These are phyloP conservation scores for Drosophila birchii DNA, from an alignment of 2,888 invertebrate genomes.

Conservation along the genomic window DNA sequence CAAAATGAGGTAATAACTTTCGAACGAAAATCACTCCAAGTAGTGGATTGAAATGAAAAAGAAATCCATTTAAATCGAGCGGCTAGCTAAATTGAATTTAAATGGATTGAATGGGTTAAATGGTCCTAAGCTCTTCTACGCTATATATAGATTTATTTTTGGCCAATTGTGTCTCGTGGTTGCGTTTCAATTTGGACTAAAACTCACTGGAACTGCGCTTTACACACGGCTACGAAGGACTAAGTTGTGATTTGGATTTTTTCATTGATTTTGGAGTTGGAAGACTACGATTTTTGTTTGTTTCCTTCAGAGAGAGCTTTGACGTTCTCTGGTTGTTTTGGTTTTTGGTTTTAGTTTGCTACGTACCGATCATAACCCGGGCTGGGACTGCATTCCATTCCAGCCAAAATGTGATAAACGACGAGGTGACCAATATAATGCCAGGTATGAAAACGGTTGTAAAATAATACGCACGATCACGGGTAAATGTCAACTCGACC, in stretches of 20 bases:
- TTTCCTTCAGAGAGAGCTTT: conserved; percentile 12
- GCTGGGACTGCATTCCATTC: conserved; percentile 99
- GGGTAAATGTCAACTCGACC: conserved; percentile 96
- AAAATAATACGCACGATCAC: conserved; percentile 98
- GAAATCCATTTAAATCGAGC: conserved; percentile 36
- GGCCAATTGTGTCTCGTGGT: conserved; percentile 47
- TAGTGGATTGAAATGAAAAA: conserved; percentile 19
- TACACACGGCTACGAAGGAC: conserved; percentile 19
- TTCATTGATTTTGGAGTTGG: conserved; percentile 50
- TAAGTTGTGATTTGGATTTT: conserved; percentile 29
- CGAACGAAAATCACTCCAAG: conserved; percentile 19
- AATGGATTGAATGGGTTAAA: conserved; percentile 33
- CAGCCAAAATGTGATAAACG: conserved; percentile 98
- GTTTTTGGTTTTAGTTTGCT: conserved; percentile 62
- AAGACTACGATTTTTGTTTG: conserved; percentile 49
- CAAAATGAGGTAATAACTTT: conserved; percentile 30
- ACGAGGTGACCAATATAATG: conserved; percentile 97
- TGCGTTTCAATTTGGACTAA: conserved; percentile 41
- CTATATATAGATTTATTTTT: conserved; percentile 8
- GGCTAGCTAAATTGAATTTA: conserved; percentile 38
- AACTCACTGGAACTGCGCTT: conserved; percentile 13
- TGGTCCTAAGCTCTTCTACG: conserved; percentile 33
- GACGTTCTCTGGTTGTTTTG: conserved; percentile 17
- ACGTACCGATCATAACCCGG: conserved; percentile 97
- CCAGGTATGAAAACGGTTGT: conserved; percentile 98